Conservation (phyloP, 2,113 vertebrate species). For the Leucosticte australis region DNA sequence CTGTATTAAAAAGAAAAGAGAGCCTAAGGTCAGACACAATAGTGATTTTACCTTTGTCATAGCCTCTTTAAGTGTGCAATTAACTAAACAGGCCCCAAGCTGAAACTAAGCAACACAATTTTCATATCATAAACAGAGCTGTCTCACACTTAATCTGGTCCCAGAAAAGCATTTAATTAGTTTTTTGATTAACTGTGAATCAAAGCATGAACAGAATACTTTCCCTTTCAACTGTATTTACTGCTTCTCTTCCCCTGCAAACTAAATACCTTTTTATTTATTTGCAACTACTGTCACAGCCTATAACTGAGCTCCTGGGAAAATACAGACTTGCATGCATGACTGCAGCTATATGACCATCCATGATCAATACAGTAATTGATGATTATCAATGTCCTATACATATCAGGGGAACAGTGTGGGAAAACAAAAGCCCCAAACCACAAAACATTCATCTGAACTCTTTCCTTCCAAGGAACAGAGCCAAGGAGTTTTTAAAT, state of each 20-base stretch:
- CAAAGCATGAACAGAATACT: not conserved
- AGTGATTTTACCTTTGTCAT: not conserved
- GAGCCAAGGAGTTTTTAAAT: not conserved
- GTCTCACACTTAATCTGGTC: not conserved
- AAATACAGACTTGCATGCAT: not conserved
- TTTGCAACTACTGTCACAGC: not conserved
- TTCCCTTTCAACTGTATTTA: not conserved
- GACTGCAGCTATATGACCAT: not conserved
- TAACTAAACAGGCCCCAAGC: not conserved
- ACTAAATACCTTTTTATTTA: not conserved
- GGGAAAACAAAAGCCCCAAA: not conserved
- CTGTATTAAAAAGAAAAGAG: constrained; percentile 70
- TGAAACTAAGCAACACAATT: not conserved
- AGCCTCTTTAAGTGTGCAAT: not conserved
- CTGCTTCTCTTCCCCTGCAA: not conserved
- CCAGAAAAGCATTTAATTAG: not conserved
- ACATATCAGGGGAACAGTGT: not conserved
- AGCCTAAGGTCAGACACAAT: not conserved
- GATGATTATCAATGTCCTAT: not conserved
- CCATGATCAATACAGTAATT: not conserved
- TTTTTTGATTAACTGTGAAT: not conserved
- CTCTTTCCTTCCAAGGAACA: not conserved
- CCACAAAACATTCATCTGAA: not conserved
- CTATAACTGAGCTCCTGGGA: not conserved
- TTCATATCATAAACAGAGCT: not conserved